phyloP scores from a whole-genome alignment of 2,888 invertebrate species.

The Latrodectus elegans region DNA sequence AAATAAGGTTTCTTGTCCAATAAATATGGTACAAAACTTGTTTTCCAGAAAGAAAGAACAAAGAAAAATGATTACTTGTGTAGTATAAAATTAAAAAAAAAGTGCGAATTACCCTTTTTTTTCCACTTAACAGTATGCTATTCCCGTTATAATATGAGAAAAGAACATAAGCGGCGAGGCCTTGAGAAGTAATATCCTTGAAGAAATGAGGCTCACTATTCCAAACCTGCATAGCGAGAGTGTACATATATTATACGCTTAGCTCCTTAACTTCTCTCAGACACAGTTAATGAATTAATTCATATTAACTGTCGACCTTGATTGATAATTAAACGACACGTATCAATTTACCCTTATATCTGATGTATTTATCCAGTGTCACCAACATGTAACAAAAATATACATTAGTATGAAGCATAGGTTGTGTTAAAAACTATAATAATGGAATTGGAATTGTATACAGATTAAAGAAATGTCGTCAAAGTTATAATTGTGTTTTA shows the following conservation, averaged over 20 bases:
- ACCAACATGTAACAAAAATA: not conserved
- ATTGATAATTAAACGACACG: not conserved
- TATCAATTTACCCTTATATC: not conserved
- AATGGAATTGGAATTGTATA: no score
- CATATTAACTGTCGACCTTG: slow-evolving; percentile 39
- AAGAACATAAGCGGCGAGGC: not conserved
- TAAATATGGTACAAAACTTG: no score
- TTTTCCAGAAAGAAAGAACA: no score
- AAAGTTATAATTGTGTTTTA: no score
- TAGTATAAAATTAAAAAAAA: not conserved
- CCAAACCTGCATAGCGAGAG: slow-evolving; percentile 42
- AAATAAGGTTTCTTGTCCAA: no score
- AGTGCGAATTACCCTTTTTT: slow-evolving; percentile 11
- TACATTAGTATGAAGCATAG: not conserved
- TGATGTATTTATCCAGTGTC: not conserved
- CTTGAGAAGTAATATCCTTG: slow-evolving; percentile 43
- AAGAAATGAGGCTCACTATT: slow-evolving; percentile 36
- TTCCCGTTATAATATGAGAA: not conserved
- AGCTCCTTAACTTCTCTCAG: slow-evolving; percentile 16
- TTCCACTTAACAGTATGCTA: slow-evolving; percentile 37
- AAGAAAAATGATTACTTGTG: no score
- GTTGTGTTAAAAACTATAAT: no score
- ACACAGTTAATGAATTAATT: slow-evolving; percentile 32
- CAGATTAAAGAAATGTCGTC: no score
- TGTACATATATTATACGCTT: slow-evolving; percentile 34